Evolutionary conservation across 2,797 vertebrate genomes (phyloP), one percentile per base, ranked within the genome.

Genomic region (Lophura swinhoii): DNA sequence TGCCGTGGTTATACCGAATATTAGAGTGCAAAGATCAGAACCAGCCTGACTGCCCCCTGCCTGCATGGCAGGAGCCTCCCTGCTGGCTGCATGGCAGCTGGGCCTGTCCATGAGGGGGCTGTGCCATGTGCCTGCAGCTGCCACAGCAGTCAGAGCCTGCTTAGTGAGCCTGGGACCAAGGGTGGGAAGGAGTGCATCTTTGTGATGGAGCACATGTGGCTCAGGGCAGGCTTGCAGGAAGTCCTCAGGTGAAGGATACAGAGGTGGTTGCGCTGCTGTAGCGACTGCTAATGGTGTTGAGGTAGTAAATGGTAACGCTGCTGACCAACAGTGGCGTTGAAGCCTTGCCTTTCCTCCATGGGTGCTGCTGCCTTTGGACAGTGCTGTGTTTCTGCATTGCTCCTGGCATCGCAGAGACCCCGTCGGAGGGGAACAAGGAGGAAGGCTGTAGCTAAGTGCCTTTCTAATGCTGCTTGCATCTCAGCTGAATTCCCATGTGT

Each of bases 31-130:
- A 35, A 46, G 56, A 53, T 14, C 53, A 7, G 35, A 48, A 49
- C 58, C 48, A 60, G 60, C 31, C 29, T 28, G 10, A 29, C 53
- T 64, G 41, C 8, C 84, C 3, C 26, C 67, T 78, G 77, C 4
- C 1, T 0, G 0, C 5, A 24, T 24, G n/a, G 28, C 17, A 35
- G 41, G 3, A 28, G 33, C 2, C 2, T 39, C 18, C 37, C 49
- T 0, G 1, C 6, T 53, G 51, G 66, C 0, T 0, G 63, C 29
- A 46, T 29, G 51, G 28, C 6, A 2, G 39, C 1, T 7, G 31
- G 28, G 31, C 43, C 43, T 64, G 41, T 29, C 63, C 1, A 2
- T 14, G 63, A 22, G 37, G 58, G 68, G 59, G 37, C n/a, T 1
- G 4, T 8, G 48, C 7, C 29, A 2, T 17, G 31, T 12, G 28